Conservation (phyloP, 2,797 vertebrate species). For the Emydoidea blandingii region DNA sequence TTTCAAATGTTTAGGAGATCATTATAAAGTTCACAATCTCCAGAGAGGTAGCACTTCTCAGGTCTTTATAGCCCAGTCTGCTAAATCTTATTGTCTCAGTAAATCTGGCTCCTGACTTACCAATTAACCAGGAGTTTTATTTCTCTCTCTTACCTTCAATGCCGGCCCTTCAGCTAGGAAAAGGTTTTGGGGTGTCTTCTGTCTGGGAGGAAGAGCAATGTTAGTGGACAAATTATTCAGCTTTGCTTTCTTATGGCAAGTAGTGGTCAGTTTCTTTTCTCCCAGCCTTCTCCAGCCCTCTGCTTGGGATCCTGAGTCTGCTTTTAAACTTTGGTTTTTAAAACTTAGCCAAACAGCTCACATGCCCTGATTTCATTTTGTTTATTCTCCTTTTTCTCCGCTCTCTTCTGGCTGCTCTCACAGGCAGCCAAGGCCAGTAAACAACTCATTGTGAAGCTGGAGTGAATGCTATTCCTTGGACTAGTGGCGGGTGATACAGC, state of each 20-base stretch:
- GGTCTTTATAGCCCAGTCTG: neutral
- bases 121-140: neutral
- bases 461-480: conserved; percentile 32
- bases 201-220: neutral
- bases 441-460: conserved; percentile 67
- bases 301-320: conserved; percentile 16
- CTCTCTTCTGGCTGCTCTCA: conserved; percentile 57
- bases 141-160: conserved; percentile 41
- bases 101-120: neutral
- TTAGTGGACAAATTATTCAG: neutral
- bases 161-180: neutral
- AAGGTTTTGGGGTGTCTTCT: neutral
- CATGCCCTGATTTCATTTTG: conserved; percentile 44
- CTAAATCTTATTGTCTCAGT: neutral
- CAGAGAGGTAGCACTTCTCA: neutral
- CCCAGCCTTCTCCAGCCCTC: conserved; percentile 30
- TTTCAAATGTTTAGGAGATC: neutral
- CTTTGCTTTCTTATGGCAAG: neutral
- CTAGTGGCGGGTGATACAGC: neutral
- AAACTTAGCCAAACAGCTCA: conserved; percentile 67
- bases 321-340: neutral
- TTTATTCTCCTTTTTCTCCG: conserved; percentile 65
- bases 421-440: conserved; percentile 61
- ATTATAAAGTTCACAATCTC: neutral
- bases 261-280: neutral